Conservation (phyloP, 2,888 invertebrate species). For the Tricholauxania praeusta region DNA sequence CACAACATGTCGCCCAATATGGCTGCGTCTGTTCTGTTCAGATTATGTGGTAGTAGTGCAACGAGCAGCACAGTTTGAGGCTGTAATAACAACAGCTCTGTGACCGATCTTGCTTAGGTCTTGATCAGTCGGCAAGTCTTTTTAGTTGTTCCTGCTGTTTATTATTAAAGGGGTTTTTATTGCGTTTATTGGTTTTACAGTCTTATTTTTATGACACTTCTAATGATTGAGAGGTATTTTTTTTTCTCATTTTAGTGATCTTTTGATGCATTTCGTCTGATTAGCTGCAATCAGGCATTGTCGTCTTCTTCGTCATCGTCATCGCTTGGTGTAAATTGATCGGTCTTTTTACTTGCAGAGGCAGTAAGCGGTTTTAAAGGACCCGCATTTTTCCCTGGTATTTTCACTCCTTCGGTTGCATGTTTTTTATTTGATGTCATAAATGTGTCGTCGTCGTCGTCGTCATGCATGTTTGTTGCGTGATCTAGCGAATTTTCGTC, state of each 20-base stretch:
- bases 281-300: background rate
- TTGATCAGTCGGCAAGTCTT: slow-evolving; percentile 15
- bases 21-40: slow-evolving; percentile 16
- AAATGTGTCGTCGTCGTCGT: slow-evolving; percentile 41
- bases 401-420: slow-evolving; percentile 3
- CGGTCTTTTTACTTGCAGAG: too few species aligned
- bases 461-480: slow-evolving; percentile 34
- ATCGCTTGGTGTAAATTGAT: slow-evolving; percentile 14
- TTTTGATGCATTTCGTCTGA: background rate
- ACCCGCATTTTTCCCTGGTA: background rate
- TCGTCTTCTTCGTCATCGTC: background rate
- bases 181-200: slow-evolving; percentile 23
- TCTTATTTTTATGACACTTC: slow-evolving; percentile 50
- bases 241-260: slow-evolving; percentile 2
- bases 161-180: slow-evolving; percentile 40
- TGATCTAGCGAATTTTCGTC: slow-evolving; percentile 26
- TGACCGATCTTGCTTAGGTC: slow-evolving; percentile 9
- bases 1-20: slow-evolving; percentile 62
- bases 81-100: background rate
- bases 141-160: slow-evolving; percentile 37
- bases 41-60: background rate
- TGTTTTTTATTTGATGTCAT: slow-evolving; percentile 45
- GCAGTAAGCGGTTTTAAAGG: background rate
- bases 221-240: slow-evolving; percentile 44
- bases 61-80: background rate